Base-by-base conservation (phyloP, 2,888 invertebrate species). In the Steinernema carpocapsae region DNA sequence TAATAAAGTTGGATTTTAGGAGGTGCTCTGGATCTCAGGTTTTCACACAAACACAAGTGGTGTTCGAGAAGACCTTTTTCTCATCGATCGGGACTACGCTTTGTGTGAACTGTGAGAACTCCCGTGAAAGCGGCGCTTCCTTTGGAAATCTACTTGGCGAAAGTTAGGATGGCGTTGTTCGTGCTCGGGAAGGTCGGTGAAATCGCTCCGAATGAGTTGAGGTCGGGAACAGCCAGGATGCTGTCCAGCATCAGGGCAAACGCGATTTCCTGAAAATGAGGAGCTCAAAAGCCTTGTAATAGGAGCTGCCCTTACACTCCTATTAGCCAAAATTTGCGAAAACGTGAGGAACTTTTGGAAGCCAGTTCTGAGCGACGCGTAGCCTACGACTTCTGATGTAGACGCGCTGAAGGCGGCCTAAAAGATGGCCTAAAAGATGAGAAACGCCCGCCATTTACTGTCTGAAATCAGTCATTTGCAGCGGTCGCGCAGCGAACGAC, bases 231-330 rank as follows among this genome's bases (percentile, higher is more conserved):
- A 6, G 51, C 12, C n/a, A 6, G 7, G 14, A 51, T 51, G 51
- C 12, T 19, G 19, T 10, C 12, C 12, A 51, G 51, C 14, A 51
- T 19, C 51, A 51, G 51, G 51, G 12, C 51, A 19, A 51, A 51
- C 14, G 51, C 51, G 51, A 51, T 51, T 51, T 51, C 51, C 51
- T 51, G n/a, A 19, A 19, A n/a, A n/a, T n/a, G n/a, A n/a, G 51
- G n/a, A 10, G 19, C 12, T 6, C 6, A 19, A 10, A n/a, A 6
- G n/a, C 6, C 7, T 10, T n/a, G n/a, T n/a, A n/a, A n/a, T n/a
- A 14, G 43, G 43, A 51, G 12, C 19, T 10, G 14, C 51, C 12
- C 51, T 51, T 19, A 51, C 51, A 10, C n/a, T 19, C 12, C 6
- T 51, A 19, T 51, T 19, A 6, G 51, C 51, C 6, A 51, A 51